phyloP scores from a whole-genome alignment of 2,113 vertebrate species.

The Serilophus lunatus region DNA sequence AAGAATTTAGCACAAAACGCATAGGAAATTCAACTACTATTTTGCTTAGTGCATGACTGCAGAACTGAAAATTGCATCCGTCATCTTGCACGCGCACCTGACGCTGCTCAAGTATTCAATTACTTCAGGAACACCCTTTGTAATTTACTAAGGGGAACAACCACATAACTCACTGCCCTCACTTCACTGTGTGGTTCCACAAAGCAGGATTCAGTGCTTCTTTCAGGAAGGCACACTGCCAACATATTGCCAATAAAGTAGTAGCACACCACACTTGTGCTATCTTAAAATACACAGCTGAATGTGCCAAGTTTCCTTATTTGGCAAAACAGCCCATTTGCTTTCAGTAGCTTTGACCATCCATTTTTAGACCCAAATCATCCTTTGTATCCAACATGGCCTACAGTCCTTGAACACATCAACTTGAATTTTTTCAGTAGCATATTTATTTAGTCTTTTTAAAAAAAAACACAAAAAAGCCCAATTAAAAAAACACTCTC shows the following conservation, averaged over 20 bases:
- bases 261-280: conserved; percentile 69
- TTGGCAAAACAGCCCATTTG: conserved; percentile 75
- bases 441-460: background rate
- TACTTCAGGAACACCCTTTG: conserved; percentile 1
- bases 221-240: conserved; percentile 67
- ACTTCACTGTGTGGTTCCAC: background rate
- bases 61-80: background rate
- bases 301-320: conserved; percentile 79
- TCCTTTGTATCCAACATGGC: conserved; percentile 44
- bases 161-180: background rate
- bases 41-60: background rate
- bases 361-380: conserved; percentile 76
- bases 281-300: conserved; percentile 76
- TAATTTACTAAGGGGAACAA: background rate
- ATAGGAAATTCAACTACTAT: background rate
- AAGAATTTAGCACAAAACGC: background rate
- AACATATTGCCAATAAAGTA: conserved; percentile 80
- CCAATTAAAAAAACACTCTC: background rate
- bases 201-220: conserved; percentile 50
- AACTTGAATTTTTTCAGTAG: conserved; percentile 17
- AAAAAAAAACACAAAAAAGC: background rate
- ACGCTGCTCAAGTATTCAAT: background rate
- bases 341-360: conserved; percentile 76
- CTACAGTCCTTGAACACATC: background rate
- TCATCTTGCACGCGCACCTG: background rate